These are phyloP conservation scores for Corynorhinus townsendii DNA, from an alignment of 2,113 vertebrate genomes.

Conservation along the genomic window DNA sequence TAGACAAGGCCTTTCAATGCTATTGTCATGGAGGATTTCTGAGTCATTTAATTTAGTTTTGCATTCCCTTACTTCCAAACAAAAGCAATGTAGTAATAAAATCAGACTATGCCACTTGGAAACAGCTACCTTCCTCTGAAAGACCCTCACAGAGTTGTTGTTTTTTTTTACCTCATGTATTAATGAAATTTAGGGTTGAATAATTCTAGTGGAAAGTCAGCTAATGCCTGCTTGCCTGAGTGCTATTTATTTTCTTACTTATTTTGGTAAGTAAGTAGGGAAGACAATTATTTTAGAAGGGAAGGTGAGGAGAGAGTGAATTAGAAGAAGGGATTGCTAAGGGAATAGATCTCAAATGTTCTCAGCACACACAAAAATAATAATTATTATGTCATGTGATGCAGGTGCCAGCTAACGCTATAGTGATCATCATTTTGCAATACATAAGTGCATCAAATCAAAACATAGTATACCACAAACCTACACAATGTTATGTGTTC, in stretches of 20 bases:
- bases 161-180: background rate
- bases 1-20: background rate
- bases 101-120: background rate
- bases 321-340: background rate
- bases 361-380: background rate
- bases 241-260: background rate
- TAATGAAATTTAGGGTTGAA: background rate
- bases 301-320: background rate
- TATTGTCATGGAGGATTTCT: conserved; percentile 41
- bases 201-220: background rate
- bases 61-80: conserved; percentile 29
- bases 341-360: background rate
- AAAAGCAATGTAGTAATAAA: conserved; percentile 34
- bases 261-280: background rate
- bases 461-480: background rate
- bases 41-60: conserved; percentile 54
- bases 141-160: background rate
- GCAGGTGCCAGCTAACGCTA: background rate
- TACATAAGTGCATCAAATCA: background rate
- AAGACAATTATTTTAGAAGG: background rate
- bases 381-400: background rate
- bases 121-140: background rate
- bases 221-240: background rate
- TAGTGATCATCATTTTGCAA: background rate
- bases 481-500: background rate